Conservation (phyloP, 2,797 vertebrate species). For the Poliocrania exsul region DNA sequence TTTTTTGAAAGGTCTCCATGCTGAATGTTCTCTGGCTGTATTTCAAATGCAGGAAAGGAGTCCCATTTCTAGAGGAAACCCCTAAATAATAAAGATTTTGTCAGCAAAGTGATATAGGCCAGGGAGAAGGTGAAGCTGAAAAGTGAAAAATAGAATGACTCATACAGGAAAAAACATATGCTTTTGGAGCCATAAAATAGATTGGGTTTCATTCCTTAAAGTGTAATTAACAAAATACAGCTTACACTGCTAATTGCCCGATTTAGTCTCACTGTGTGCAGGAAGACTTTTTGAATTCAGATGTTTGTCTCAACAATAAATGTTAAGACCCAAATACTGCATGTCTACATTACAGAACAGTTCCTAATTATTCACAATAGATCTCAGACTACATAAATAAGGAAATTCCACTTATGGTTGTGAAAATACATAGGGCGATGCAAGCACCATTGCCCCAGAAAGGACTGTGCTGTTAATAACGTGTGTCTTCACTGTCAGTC, state of each 20-base stretch:
- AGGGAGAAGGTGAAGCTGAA: neutral
- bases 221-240: neutral
- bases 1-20: neutral
- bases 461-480: neutral
- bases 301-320: neutral
- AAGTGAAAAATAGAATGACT: neutral
- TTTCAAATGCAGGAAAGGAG: constrained; percentile 12
- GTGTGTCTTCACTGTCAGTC: fast-evolving
- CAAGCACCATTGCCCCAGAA: fast-evolving
- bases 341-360: neutral
- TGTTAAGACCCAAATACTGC: neutral
- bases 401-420: neutral
- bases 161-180: neutral
- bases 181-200: neutral
- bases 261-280: neutral
- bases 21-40: neutral
- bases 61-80: neutral
- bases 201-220: neutral
- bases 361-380: neutral
- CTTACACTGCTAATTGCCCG: neutral
- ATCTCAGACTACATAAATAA: neutral
- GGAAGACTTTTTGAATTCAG: neutral
- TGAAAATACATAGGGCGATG: neutral
- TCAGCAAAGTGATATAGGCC: neutral
- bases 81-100: constrained; percentile 10